Percentiles rank a stretch among this genome's conserved stretches.
phyloP scores from a whole-genome alignment of 2,797 vertebrate genomes.

The Propithecus perrieri region DNA sequence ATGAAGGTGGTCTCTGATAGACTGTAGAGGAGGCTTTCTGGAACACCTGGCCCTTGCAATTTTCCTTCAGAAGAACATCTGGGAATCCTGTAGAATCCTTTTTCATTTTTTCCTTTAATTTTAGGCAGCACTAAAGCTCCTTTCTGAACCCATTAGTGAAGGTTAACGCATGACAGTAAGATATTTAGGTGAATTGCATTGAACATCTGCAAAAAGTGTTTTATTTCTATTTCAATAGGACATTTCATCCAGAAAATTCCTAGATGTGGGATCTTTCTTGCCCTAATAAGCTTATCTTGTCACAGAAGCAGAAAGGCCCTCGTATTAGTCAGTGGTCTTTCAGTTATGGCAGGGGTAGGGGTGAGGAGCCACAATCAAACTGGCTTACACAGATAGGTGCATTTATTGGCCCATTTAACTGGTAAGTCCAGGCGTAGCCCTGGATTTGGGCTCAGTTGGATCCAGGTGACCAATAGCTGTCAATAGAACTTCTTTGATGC shows the following conservation, averaged over 20 bases:
- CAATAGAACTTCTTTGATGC: not conserved
- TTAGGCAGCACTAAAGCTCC: constrained; percentile 13
- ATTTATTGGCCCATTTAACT: constrained; percentile 42
- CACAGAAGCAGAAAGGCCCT: not conserved
- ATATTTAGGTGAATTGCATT: constrained; percentile 10
- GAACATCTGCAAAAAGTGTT: not conserved
- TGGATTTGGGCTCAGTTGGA: not conserved
- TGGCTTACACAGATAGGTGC: not conserved
- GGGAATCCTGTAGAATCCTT: not conserved
- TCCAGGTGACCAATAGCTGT: not conserved
- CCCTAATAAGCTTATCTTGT: constrained; percentile 12
- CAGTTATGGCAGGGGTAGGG: not conserved
- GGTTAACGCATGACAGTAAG: not conserved
- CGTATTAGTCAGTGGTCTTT: not conserved
- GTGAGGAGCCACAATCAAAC: not conserved
- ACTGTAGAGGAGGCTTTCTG: not conserved
- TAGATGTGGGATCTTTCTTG: not conserved
- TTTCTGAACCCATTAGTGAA: constrained; percentile 1
- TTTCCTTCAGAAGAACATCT: not conserved
- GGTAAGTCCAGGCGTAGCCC: not conserved
- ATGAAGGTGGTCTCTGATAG: not conserved
- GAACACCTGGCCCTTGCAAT: not conserved
- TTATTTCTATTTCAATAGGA: constrained; percentile 47
- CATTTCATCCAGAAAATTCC: constrained; percentile 42
- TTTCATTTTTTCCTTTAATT: not conserved